Evolutionary conservation across 2,797 vertebrate species (phyloP).

Genomic region (Serranus cabrilla): DNA sequence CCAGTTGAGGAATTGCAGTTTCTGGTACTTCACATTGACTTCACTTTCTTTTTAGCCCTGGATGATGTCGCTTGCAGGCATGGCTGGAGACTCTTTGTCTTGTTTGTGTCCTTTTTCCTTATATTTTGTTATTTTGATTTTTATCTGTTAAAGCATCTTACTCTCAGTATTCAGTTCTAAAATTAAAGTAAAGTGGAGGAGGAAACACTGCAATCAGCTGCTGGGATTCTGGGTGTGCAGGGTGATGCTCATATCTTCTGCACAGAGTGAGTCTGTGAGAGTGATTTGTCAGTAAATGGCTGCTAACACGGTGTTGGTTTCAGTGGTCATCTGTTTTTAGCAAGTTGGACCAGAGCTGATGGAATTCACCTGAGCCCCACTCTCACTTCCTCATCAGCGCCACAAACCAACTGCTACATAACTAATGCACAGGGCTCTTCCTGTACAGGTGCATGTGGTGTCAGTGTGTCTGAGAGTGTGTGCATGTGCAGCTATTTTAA

Average conservation of each 20-base stretch:
- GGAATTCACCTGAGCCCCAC: conserved; percentile 69
- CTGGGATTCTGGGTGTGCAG: not conserved
- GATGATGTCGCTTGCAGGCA: no score
- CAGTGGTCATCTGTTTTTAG: conserved; percentile 67
- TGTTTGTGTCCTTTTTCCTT: no score
- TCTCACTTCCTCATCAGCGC: conserved; percentile 74
- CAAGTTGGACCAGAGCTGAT: conserved; percentile 34
- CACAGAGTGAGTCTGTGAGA: not conserved
- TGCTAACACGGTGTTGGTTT: conserved; percentile 45
- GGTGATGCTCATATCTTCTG: not conserved
- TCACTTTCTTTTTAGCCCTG: no score
- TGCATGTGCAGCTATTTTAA: conserved; percentile 55
- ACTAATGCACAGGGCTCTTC: conserved; percentile 67
- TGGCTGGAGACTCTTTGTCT: no score
- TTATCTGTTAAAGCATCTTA: not conserved
- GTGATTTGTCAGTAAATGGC: conserved; percentile 42
- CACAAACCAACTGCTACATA: conserved; percentile 61
- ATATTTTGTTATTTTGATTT: not conserved
- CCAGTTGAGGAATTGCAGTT: no score
- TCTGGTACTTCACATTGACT: no score
- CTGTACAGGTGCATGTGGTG: conserved; percentile 75
- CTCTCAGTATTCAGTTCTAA: not conserved
- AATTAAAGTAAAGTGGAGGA: not conserved
- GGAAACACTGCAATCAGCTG: not conserved
- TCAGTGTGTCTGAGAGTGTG: conserved; percentile 5